Conservation (phyloP, 1,140 invertebrate species). For the Ips nitidus region DNA sequence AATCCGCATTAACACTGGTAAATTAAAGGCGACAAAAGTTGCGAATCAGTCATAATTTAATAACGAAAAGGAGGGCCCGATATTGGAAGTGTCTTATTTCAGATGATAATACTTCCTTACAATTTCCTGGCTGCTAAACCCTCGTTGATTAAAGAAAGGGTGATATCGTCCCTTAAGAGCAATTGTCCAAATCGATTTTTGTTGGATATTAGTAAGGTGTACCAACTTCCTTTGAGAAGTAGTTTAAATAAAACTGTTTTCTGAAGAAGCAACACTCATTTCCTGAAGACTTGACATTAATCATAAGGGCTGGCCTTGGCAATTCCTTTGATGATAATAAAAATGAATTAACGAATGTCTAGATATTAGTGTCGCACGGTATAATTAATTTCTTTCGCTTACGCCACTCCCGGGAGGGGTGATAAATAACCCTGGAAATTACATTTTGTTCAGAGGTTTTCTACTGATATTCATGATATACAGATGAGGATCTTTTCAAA, state of each 20-base stretch:
- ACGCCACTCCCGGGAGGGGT: slow-evolving; percentile 38
- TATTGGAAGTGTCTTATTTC: slow-evolving; percentile 41
- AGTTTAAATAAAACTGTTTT: neutral
- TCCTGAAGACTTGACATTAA: slow-evolving; percentile 13
- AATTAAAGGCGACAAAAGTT: slow-evolving; percentile 7
- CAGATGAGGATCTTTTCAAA: too few species aligned
- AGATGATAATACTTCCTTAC: slow-evolving; percentile 43
- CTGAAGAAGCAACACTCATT: neutral
- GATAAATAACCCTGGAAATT: slow-evolving; percentile 33
- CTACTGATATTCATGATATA: slow-evolving; percentile 2
- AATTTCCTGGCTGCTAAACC: slow-evolving; percentile 39
- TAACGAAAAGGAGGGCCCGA: slow-evolving; percentile 35
- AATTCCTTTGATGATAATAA: slow-evolving; percentile 48
- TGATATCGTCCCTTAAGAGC: slow-evolving; percentile 25
- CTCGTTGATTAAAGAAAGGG: slow-evolving; percentile 34
- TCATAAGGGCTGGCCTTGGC: slow-evolving; percentile 33
- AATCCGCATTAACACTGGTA: neutral
- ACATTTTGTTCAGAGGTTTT: slow-evolving; percentile 27
- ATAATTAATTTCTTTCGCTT: slow-evolving; percentile 45
- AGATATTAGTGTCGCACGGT: slow-evolving; percentile 44
- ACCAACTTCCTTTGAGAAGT: neutral
- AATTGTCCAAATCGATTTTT: neutral
- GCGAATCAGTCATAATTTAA: slow-evolving; percentile 41
- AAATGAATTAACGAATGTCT: slow-evolving; percentile 48
- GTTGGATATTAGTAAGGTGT: neutral